phyloP scores from a whole-genome alignment of 2,888 invertebrate genomes.

The Unio pictorum region DNA sequence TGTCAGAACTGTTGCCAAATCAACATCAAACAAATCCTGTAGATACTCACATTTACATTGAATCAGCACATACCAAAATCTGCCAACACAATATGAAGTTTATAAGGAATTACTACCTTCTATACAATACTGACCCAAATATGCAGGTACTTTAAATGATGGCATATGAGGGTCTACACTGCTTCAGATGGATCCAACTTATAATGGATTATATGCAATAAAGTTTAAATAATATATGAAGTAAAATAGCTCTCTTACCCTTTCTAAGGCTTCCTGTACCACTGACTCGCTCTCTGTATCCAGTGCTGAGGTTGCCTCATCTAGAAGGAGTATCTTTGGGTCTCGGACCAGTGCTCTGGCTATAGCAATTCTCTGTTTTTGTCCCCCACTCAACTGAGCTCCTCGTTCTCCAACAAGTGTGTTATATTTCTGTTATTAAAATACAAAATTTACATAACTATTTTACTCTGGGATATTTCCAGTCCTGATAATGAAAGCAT shows the following conservation, averaged over 20 bases:
- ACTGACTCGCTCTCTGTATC: constrained; percentile 68
- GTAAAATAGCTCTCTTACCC: constrained; percentile 49
- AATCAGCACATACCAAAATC: too few species aligned
- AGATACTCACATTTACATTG: too few species aligned
- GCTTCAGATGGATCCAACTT: not conserved
- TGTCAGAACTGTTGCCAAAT: too few species aligned
- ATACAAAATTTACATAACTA: not conserved
- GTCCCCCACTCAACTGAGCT: constrained; percentile 71
- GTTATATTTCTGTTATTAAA: constrained; percentile 65
- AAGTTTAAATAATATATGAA: too few species aligned
- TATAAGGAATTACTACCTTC: too few species aligned
- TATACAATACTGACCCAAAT: too few species aligned
- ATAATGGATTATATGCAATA: not conserved
- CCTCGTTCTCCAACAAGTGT: constrained; percentile 72
- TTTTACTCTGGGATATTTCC: not conserved
- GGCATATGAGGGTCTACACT: too few species aligned
- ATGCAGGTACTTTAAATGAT: too few species aligned
- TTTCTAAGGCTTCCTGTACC: constrained; percentile 83
- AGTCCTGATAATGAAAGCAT: not conserved
- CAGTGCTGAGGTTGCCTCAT: constrained; percentile 69
- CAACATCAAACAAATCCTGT: too few species aligned
- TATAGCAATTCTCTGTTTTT: constrained; percentile 72
- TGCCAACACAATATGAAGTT: too few species aligned
- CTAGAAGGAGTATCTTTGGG: constrained; percentile 78
- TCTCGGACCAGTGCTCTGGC: constrained; percentile 75